Evolutionary conservation across 2,797 vertebrate species (phyloP).

Genomic region (Phylloscopus collybita): DNA sequence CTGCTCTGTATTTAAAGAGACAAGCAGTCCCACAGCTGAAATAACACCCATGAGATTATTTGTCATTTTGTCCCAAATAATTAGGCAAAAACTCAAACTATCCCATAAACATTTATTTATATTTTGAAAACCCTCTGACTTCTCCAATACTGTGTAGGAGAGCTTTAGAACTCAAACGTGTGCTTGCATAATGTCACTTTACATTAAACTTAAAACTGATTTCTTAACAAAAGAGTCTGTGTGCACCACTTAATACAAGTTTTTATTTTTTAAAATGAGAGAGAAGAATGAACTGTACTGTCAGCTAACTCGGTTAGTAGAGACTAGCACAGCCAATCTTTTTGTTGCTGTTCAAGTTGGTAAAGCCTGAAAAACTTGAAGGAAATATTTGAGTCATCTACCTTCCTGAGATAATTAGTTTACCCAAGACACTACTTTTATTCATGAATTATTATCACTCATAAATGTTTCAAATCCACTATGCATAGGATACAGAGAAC

Average conservation of each 20-base stretch:
- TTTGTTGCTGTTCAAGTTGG: not conserved
- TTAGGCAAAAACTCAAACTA: not conserved
- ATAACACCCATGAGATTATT: not conserved
- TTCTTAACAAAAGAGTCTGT: not conserved
- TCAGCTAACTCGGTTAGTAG: not conserved
- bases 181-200: not conserved
- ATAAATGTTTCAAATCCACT: not conserved
- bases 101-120: not conserved
- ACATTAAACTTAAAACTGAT: not conserved
- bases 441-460: not conserved
- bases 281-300: not conserved
- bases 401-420: not conserved
- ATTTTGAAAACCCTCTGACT: not conserved
- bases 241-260: not conserved
- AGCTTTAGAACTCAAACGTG: not conserved
- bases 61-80: not conserved
- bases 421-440: not conserved
- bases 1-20: not conserved
- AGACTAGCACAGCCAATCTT: not conserved
- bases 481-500: not conserved
- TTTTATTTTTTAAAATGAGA: not conserved
- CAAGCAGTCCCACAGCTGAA: not conserved
- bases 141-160: not conserved
- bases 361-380: not conserved
- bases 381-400: not conserved